Conservation (phyloP, 1,140 invertebrate genomes). For the Bombus polaris region DNA sequence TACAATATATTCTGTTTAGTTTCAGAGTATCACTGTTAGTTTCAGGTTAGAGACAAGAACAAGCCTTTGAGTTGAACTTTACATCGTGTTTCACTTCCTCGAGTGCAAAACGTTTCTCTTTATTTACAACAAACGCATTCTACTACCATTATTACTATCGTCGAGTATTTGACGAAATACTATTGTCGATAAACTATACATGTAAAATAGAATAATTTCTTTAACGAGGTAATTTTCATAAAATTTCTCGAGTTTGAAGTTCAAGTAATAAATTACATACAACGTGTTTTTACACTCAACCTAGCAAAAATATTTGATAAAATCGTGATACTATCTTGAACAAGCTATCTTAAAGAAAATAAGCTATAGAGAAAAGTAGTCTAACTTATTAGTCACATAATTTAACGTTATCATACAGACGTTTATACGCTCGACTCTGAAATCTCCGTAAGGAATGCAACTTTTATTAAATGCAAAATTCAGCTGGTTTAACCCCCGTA, state of each 20-base stretch:
- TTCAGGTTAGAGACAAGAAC: not conserved
- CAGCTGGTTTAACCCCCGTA: not conserved
- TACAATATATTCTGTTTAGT: not conserved
- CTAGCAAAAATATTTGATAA: too few species aligned
- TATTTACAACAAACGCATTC: not conserved
- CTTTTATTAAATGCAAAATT: constrained; percentile 1
- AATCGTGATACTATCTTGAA: too few species aligned
- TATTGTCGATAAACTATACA: not conserved
- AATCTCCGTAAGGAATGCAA: not conserved
- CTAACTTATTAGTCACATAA: not conserved
- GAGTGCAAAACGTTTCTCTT: not conserved
- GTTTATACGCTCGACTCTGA: too few species aligned
- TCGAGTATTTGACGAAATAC: not conserved
- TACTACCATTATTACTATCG: not conserved
- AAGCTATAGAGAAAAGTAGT: too few species aligned
- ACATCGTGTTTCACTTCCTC: not conserved
- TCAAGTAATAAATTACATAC: not conserved
- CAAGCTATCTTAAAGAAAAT: too few species aligned
- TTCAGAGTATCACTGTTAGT: not conserved
- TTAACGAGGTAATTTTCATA: not conserved
- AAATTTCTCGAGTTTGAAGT: not conserved
- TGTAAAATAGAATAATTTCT: not conserved
- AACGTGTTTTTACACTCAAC: too few species aligned
- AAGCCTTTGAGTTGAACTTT: not conserved
- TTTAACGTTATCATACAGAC: not conserved